Base-by-base conservation (phyloP, 2,888 invertebrate species). In the Athalia cordata region DNA sequence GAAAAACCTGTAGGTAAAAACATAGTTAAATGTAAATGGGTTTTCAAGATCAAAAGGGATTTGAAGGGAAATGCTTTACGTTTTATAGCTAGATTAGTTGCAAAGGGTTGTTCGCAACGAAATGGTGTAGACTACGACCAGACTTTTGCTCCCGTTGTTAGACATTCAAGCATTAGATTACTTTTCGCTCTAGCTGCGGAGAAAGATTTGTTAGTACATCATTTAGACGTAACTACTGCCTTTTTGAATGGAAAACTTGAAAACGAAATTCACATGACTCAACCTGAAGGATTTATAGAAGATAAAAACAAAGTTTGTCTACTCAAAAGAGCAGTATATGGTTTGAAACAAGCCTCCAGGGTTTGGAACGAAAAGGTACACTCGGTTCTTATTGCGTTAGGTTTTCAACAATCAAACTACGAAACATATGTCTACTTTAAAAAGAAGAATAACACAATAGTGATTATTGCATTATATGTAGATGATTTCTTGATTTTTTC, bases 11-110 rank as follows among this genome's bases (percentile, higher is more conserved):
- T 11, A 0, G 13, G 29, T 55, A 29, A 4, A 5, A 70, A 70
- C 43, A n/a, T 57, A 7, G n/a, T 57, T 0, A n/a, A 57, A 55
- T 43, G 29, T n/a, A 57, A 45, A 7, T 57, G 55, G 55, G 57
- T 70, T n/a, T 43, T 13, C 43, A 45, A 70, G 57, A 11, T 57
- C 43, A 70, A 70, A 70, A 70, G n/a, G 8, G 13, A 70, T 5
- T 5, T 13, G 4, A 11, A 9, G 3, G 55, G 55, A 7, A n/a
- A 4, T n/a, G 13, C 15, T 52, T 5, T 43, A 29, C 15, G 15
- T 6, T 55, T 8, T 6, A 70, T 55, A n/a, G 70, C 57, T 3
- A 13, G 70, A 11, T 45, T 70, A 11, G 70, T 70, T 55, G 70
- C 70, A 4, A 9, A 43, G 9, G 70, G 70, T 8, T 70, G n/a